Evolutionary conservation across 1,140 invertebrate genomes (phyloP).

Genomic region (Megalonaias nervosa): DNA sequence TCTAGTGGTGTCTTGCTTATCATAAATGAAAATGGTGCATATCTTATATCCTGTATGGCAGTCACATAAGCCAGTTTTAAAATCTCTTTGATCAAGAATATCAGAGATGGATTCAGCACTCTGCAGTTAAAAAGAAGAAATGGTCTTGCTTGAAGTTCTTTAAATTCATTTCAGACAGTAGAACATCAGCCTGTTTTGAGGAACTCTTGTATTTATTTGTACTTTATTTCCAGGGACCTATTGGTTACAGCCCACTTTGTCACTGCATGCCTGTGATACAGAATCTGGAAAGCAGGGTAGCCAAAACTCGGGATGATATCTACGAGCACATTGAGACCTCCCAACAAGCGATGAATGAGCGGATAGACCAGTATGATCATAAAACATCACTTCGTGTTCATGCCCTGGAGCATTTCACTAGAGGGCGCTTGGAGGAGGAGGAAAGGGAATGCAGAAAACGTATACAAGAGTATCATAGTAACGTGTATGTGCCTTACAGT

Average conservation of each 20-base stretch:
- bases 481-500: constrained; percentile 39
- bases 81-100: too few relatives aligned
- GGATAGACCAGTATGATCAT: constrained; percentile 84
- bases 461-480: constrained; percentile 41
- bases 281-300: constrained; percentile 88
- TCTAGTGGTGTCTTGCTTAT: too few relatives aligned
- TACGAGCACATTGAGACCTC: constrained; percentile 87
- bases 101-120: too few relatives aligned
- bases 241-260: constrained; percentile 89
- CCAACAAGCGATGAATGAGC: constrained; percentile 84
- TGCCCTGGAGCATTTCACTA: constrained; percentile 55
- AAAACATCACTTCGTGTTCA: constrained; percentile 83
- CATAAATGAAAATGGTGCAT: too few relatives aligned
- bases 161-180: too few relatives aligned
- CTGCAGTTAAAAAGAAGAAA: too few relatives aligned
- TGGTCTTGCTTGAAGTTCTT: too few relatives aligned
- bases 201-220: too few relatives aligned
- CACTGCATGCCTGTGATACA: constrained; percentile 88
- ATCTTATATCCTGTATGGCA: too few relatives aligned
- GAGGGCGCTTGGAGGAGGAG: constrained; percentile 54
- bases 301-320: constrained; percentile 87
- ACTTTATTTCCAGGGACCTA: constrained; percentile 78
- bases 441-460: constrained; percentile 48
- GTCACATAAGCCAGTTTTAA: too few relatives aligned
- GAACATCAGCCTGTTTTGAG: too few relatives aligned